Evolutionary conservation across 2,113 vertebrate species (phyloP), one percentile per base, ranked within the genome.

Genomic region (Sinocyclocheilus rhinocerous): DNA sequence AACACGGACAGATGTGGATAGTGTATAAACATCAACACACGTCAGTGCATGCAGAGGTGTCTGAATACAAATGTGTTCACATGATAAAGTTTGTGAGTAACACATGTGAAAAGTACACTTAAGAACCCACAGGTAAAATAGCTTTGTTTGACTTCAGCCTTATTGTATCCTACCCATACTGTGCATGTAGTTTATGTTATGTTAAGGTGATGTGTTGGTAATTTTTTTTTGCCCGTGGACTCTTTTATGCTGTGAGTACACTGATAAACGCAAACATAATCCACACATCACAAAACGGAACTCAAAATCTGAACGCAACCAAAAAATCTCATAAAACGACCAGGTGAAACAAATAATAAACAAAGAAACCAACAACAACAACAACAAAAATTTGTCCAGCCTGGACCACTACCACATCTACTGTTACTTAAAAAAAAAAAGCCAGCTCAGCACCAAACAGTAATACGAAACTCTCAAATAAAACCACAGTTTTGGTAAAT

Each of bases 61-160:
- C 45, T 83, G 69, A 18, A 82, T 77, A 77, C 63, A 52, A 45
- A 82, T 76, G 55, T 80, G 82, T 67, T 87, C 55, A 39, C 82
- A 69, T 75, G 67, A 67, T 59, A 82, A 39, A 76, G 24, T 42
- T 59, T 77, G 78, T 81, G 55, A 85, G 81, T 77, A 84, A 76
- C 77, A 85, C 84, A 79, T 83, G 83, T 87, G 61, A 84, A 80
- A 50, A 93, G 91, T 91, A 93, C 92, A 92, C 93, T 94, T 81
- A 93, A 95, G 94, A 95, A 94, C 92, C 94, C 94, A 95, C 94
- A 94, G 94, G 94, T 91, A 95, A 95, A 94, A 94, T 93, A 92
- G 83, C 84, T 87, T 39, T 69, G 88, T 57, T 3, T 52, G 26
- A 20, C 42, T 73, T 76, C 48, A 48, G 20, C 26, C 45, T 78